These are phyloP conservation scores for Eupithecia subfuscata DNA, from an alignment of 2,888 invertebrate species.

Conservation along the genomic window DNA sequence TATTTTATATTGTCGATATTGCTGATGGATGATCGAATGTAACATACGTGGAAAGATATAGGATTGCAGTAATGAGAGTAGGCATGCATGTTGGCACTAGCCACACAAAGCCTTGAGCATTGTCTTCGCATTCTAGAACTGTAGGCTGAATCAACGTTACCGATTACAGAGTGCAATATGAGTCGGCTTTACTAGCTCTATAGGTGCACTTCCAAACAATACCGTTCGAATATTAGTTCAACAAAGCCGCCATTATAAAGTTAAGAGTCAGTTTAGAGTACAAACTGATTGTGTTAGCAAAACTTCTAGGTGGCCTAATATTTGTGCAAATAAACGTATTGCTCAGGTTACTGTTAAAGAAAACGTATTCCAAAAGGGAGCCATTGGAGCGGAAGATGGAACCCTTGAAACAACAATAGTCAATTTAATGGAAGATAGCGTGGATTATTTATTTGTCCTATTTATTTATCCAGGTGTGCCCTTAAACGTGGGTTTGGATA, in stretches of 20 bases:
- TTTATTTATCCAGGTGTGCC: conserved; percentile 5
- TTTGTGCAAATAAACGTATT: conserved; percentile 22
- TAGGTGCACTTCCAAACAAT: conserved; percentile 16
- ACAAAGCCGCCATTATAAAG: conserved; percentile 11
- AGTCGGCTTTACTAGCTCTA: conserved; percentile 6
- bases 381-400: conserved; percentile 26
- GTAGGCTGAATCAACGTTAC: conserved; percentile 11
- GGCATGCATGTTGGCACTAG: conserved; percentile 40
- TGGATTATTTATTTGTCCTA: conserved; percentile 19
- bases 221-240: conserved; percentile 3
- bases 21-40: not conserved
- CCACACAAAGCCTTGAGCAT: conserved; percentile 52
- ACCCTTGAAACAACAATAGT: conserved; percentile 29
- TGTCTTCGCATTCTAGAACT: conserved; percentile 20
- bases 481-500: not conserved
- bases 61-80: conserved; percentile 35
- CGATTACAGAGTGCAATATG: conserved; percentile 16
- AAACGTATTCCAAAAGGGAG: conserved; percentile 33
- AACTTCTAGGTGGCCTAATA: not conserved
- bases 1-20: not conserved
- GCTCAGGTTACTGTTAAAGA: conserved; percentile 20
- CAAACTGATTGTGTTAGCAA: not conserved
- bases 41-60: not conserved
- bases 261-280: not conserved
- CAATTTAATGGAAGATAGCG: conserved; percentile 30